Percentiles rank a stretch among this genome's conserved stretches.
Conservation (phyloP, 2,888 invertebrate genomes). For the Caenorhabditis sinica region DNA sequence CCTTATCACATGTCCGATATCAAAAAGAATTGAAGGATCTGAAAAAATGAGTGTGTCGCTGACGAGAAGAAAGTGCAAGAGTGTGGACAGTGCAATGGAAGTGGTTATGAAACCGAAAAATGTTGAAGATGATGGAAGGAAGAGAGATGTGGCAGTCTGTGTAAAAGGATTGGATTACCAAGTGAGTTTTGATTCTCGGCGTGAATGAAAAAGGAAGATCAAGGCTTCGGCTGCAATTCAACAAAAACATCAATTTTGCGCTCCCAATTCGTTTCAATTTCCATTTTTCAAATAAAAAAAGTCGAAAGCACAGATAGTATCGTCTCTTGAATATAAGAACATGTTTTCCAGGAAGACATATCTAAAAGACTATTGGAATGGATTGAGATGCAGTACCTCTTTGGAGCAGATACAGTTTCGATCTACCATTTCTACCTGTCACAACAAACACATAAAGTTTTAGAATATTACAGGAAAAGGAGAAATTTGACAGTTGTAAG, state of each 20-base stretch:
- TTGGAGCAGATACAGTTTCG: conserved; percentile 88
- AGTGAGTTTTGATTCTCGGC: conserved; percentile 47
- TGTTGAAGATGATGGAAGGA: conserved; percentile 21
- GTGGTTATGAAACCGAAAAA: conserved; percentile 44
- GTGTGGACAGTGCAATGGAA: conserved; percentile 47
- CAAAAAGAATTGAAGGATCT: conserved; percentile 52
- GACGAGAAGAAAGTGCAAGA: conserved; percentile 57
- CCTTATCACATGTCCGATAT: conserved; percentile 79
- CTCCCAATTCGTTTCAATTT: no score
- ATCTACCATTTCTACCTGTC: conserved; percentile 92
- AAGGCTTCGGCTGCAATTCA: no score
- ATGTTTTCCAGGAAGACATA: conserved; percentile 86
- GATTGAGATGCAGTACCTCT: conserved; percentile 91
- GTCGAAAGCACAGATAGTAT: no score
- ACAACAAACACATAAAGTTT: conserved; percentile 92
- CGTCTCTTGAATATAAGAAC: no score
- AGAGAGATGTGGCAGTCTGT: conserved; percentile 70
- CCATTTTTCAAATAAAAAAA: background rate
- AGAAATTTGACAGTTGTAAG: conserved; percentile 84
- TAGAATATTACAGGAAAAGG: conserved; percentile 86
- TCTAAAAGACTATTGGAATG: conserved; percentile 94
- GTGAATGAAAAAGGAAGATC: no score
- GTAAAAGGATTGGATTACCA: conserved; percentile 90
- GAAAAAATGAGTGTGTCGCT: conserved; percentile 52
- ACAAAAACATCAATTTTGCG: no score